Base-by-base conservation (phyloP, 1,140 invertebrate species). In the Amyelois transitella region DNA sequence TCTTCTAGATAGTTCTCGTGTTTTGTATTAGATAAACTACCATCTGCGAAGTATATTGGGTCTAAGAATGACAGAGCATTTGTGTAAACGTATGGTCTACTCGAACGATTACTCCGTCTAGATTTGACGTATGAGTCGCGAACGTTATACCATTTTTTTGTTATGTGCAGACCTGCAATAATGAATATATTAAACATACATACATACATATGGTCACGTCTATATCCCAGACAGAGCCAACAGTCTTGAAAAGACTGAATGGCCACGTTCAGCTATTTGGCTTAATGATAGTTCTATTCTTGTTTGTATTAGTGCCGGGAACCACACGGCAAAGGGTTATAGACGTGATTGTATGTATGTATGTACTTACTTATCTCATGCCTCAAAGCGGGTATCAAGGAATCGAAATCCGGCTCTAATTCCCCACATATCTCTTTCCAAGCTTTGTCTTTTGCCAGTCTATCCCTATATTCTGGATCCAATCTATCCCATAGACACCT, bases 61-160 rank as follows among this genome's bases (percentile, higher is more conserved):
- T 77, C 66, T 1, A 80, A 32, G 56, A 80, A 80, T 6, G 63
- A 45, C 24, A 74, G 44, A 1, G 52, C 55, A 2, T 70, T 55
- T 0, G 68, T 43, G 43, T 77, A 64, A 3, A 77, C 17, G 49
- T 80, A 79, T 0, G 76, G 74, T 44, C 54, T 53, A 7, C 53
- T 51, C 1, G 18, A 8, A 12, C 44, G 44, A 0, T 43, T 28
- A n/a, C 58, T 59, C 43, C 58, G 66, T 24, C 45, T 53, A 0
- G 69, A 71, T 60, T 79, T 79, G 0, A 69, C 69, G 21, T 72
- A 79, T 2, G 68, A 67, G 20, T 79, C 76, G 28, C 76, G 49
- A 0, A 72, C 49, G 64, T 79, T 79, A 43, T 61, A 70, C 76
- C 76, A 79, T 58, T 79, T 79, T 18, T 64, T 72, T 22, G 63